Evolutionary conservation across 2,797 vertebrate genomes (phyloP).

Genomic region (Sebastes minor): DNA sequence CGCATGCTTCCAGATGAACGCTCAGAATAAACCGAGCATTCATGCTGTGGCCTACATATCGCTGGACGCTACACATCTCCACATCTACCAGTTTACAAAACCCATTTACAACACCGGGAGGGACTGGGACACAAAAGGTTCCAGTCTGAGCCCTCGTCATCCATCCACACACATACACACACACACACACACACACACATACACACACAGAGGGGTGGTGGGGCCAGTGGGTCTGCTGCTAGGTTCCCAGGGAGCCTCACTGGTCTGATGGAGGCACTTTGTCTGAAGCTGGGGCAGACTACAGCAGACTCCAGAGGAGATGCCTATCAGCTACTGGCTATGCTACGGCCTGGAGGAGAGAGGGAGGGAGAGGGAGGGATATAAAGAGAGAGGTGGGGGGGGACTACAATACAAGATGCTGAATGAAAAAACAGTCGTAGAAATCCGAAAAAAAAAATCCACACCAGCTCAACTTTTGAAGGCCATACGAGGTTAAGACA

Average conservation of each 20-base stretch:
- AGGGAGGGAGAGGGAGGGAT: constrained; percentile 35
- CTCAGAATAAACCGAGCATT: constrained; percentile 52
- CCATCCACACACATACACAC: constrained; percentile 12
- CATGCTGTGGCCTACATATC: constrained; percentile 40
- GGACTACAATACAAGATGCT: constrained; percentile 44
- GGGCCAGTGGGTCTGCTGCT: constrained; percentile 76
- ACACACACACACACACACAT: constrained; percentile 13
- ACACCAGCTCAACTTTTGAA: constrained; percentile 7
- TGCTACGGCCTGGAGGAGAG: constrained; percentile 75
- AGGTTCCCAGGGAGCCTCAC: constrained; percentile 85
- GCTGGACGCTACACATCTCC: constrained; percentile 36
- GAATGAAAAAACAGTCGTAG: constrained; percentile 35
- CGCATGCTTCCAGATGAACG: constrained; percentile 26
- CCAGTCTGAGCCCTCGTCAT: constrained; percentile 50
- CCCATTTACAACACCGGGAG: constrained; percentile 55
- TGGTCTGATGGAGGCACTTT: constrained; percentile 85
- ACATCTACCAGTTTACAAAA: constrained; percentile 65
- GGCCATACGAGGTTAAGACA: not conserved
- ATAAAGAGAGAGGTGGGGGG: not conserved
- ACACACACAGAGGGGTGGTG: constrained; percentile 45
- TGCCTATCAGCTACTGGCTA: constrained; percentile 84
- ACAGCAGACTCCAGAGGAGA: constrained; percentile 86
- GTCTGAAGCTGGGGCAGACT: constrained; percentile 86
- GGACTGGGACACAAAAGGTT: constrained; percentile 63
- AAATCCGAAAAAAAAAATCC: constrained; percentile 17